Base-by-base conservation (phyloP, 2,113 vertebrate genomes). In the Petromus typicus region DNA sequence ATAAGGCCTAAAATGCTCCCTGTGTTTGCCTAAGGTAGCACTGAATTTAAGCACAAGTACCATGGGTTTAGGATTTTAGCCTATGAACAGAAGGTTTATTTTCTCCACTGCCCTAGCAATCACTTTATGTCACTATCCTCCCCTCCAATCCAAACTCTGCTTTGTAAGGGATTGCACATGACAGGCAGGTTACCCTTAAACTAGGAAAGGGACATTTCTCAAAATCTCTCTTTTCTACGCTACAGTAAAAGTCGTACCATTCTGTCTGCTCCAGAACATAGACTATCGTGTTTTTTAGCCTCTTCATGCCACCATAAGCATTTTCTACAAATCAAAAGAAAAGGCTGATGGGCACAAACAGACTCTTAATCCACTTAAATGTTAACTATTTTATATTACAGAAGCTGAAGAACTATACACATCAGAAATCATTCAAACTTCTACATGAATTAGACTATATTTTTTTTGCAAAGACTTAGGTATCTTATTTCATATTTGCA, bases 331-430 rank as follows among this genome's bases (percentile, higher is more conserved):
- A 30, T 79, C 34, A 86, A 89, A 76, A 90, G 76, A 94, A 94
- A 94, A 96, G 64, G 37, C 69, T 78, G 48, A 91, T 59, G 40
- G 63, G 32, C 13, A 56, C 84, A 78, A 67, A 3, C 34, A n/a
- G 2, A 54, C 34, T 86, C 92, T 84, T 51, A 83, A 94, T 85
- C 84, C 88, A 66, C 86, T 96, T 90, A 96, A 96, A 82, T 96
- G 69, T 59, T 90, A 93, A 75, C 48, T 48, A 48, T 91, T 88
- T 95, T 92, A 69, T 92, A 66, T 59, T 86, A 94, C 1, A 51
- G 73, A 90, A 90, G 37, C 16, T 56, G 18, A 82, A 84, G 93
- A 96, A 61, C 61, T 23, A 43, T 0, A 25, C 40, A 69, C 5
- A 7, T 27, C 63, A 96, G 66, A 90, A 67, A 93, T 78, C 94